These are phyloP conservation scores for Bos javanicus DNA, from an alignment of 2,113 vertebrate species.

Conservation along the genomic window DNA sequence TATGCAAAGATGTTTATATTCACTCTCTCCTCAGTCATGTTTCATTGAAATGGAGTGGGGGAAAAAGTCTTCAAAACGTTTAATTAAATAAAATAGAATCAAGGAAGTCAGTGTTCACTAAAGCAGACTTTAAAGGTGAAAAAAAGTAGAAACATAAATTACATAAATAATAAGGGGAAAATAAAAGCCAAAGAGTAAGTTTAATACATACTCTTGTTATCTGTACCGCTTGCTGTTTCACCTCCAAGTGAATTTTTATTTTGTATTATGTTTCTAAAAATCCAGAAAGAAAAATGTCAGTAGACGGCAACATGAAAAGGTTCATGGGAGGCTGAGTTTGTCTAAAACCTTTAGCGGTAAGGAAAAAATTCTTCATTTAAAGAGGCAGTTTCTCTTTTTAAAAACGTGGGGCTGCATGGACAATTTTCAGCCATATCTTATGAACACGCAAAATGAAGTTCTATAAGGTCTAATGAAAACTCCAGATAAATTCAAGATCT, in stretches of 20 bases:
- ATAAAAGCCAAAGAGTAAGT: slow-evolving; percentile 44
- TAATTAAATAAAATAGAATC: slow-evolving; percentile 67
- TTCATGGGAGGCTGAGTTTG: slow-evolving; percentile 46
- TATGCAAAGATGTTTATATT: slow-evolving; percentile 72
- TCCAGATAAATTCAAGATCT: not conserved
- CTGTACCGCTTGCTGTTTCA: slow-evolving; percentile 42
- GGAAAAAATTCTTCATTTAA: slow-evolving; percentile 38
- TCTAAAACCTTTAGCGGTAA: slow-evolving; percentile 51
- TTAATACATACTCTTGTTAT: slow-evolving; percentile 65
- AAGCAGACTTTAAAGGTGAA: slow-evolving; percentile 38
- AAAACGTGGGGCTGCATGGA: not conserved
- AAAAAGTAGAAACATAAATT: slow-evolving; percentile 21
- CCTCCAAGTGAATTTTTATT: slow-evolving; percentile 64
- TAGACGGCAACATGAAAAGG: not conserved
- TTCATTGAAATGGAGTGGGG: slow-evolving; percentile 58
- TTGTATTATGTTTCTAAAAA: slow-evolving; percentile 63
- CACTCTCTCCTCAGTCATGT: slow-evolving; percentile 49
- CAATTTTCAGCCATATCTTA: slow-evolving; percentile 54
- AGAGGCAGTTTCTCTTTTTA: slow-evolving; percentile 26
- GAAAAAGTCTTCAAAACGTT: slow-evolving; percentile 54
- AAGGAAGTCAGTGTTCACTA: slow-evolving; percentile 45
- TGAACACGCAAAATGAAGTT: slow-evolving; percentile 28
- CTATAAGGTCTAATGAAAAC: slow-evolving; percentile 47
- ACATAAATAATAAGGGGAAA: slow-evolving; percentile 35
- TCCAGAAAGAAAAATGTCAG: slow-evolving; percentile 71